Evolutionary conservation across 2,113 vertebrate species (phyloP).

Genomic region (Nerophis lumbriciformis): DNA sequence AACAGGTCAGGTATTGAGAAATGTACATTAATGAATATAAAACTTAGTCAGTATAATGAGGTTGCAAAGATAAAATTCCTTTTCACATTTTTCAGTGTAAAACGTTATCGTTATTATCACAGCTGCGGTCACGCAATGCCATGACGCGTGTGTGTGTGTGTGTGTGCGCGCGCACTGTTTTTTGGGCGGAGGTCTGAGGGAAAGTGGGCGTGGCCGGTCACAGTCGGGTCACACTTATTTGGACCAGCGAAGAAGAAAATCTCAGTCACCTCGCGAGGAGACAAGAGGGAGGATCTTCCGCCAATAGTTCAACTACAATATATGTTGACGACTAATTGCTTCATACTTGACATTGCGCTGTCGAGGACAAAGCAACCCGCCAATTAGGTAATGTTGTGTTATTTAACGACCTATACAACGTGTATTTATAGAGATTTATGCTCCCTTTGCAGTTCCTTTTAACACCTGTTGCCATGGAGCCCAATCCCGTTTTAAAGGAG

Average conservation of each 20-base stretch:
- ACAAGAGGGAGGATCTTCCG: too few species aligned
- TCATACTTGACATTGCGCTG: not conserved
- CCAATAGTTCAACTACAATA: too few species aligned
- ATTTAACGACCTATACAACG: too few species aligned
- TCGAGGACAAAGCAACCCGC: not conserved
- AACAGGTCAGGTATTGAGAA: too few species aligned
- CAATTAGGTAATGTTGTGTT: too few species aligned
- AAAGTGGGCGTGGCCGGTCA: conserved; percentile 35
- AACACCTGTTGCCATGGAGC: conserved; percentile 47
- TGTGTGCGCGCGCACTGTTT: not conserved
- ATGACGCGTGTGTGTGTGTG: not conserved
- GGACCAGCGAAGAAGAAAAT: not conserved
- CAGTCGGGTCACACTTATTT: conserved; percentile 19
- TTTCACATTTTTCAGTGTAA: too few species aligned
- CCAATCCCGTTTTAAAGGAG: conserved; percentile 32
- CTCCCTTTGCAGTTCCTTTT: not conserved
- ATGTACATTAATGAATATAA: too few species aligned
- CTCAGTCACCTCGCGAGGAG: not conserved
- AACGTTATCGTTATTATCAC: not conserved
- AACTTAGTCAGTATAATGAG: too few species aligned
- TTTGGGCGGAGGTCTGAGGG: not conserved
- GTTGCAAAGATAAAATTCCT: too few species aligned
- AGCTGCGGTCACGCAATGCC: not conserved
- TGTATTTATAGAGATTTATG: too few species aligned
- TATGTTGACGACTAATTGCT: too few species aligned